Percentiles rank a stretch among this genome's conserved stretches.
Conservation (phyloP, 2,113 vertebrate genomes). For the Limnothrissa miodon region DNA sequence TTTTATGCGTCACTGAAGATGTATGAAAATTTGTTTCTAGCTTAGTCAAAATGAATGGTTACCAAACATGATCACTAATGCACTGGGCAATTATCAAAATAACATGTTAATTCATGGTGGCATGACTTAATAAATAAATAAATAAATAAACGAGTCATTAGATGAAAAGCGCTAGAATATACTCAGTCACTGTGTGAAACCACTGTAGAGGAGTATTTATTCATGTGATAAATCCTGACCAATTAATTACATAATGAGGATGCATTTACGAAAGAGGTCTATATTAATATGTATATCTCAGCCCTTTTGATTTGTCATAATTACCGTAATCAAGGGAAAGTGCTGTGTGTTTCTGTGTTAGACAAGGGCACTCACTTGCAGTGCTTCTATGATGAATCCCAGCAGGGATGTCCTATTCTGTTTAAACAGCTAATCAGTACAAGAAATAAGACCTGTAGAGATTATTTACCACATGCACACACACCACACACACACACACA, state of each 20-base stretch:
- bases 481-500: slow-evolving; percentile 5
- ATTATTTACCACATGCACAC: slow-evolving; percentile 18
- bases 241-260: slow-evolving; percentile 36
- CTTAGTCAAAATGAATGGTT: not conserved
- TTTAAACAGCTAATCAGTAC: slow-evolving; percentile 5
- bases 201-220: slow-evolving; percentile 9
- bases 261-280: slow-evolving; percentile 26
- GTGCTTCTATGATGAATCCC: slow-evolving; percentile 7
- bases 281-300: slow-evolving; percentile 44
- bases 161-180: not conserved
- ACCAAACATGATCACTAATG: not conserved
- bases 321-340: slow-evolving; percentile 38
- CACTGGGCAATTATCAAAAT: not conserved
- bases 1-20: not conserved
- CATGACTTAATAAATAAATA: slow-evolving; percentile 7
- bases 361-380: not conserved
- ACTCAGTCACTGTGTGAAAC: not conserved
- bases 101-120: not conserved
- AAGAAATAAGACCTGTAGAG: slow-evolving; percentile 30
- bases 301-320: slow-evolving; percentile 39
- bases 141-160: not conserved
- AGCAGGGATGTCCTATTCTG: slow-evolving; percentile 6
- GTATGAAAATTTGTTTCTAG: not conserved
- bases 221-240: slow-evolving; percentile 27
- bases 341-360: slow-evolving; percentile 4